Conservation (phyloP, 2,797 vertebrate species). For the Luscinia megarhynchos region DNA sequence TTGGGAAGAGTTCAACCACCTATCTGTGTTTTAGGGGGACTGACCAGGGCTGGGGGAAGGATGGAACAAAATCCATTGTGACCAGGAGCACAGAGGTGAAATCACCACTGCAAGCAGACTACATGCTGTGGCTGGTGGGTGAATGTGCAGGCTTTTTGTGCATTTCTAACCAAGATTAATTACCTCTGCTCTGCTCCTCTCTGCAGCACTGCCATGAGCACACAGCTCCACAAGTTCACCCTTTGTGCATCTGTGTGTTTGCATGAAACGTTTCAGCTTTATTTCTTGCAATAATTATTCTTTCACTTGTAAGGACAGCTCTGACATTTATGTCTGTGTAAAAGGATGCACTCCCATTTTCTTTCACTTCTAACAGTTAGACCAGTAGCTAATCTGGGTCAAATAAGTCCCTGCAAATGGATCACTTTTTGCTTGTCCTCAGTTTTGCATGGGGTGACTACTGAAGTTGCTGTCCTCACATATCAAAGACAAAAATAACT, state of each 20-base stretch:
- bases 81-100: not conserved
- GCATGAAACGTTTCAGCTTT: not conserved
- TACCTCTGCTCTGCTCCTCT: not conserved
- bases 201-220: not conserved
- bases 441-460: not conserved
- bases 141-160: not conserved
- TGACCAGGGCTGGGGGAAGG: not conserved
- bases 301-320: not conserved
- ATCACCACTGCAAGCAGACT: not conserved
- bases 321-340: not conserved
- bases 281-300: slow-evolving; percentile 6
- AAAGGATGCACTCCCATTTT: not conserved
- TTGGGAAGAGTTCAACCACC: not conserved
- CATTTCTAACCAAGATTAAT: not conserved
- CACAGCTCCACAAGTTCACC: not conserved
- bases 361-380: not conserved
- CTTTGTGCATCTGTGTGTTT: not conserved
- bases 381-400: not conserved
- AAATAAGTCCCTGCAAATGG: not conserved
- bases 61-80: not conserved
- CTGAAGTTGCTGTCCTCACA: not conserved
- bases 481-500: not conserved
- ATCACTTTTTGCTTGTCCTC: not conserved
- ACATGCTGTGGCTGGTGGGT: not conserved
- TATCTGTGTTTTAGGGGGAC: not conserved